Conservation (phyloP, 1,140 invertebrate species). For the Caenorhabditis elegans region WBcel235 BX284605.5:13606501-13607000, state of each 20-base stretch:
- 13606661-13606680: conserved; percentile 69
- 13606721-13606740: background rate
- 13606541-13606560: conserved; percentile 7
- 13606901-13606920: background rate
- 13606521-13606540: too few species aligned
- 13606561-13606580: conserved; percentile 69
- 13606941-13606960: background rate
- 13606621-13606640: conserved; percentile 68
- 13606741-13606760: background rate
- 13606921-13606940: too few species aligned
- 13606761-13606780: too few species aligned
- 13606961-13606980: background rate
- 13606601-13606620: conserved; percentile 70
- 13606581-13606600: conserved; percentile 69
- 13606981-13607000: conserved; percentile 23
- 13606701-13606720: background rate
- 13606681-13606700: conserved; percentile 64
- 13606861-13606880: background rate
- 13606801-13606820: background rate
- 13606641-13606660: conserved; percentile 68
- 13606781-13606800: too few species aligned
- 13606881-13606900: background rate
- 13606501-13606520: conserved; percentile 49
- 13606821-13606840: background rate
- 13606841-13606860: background rate